Percentiles rank a stretch among this genome's conserved stretches.
Evolutionary conservation across 2,113 vertebrate species (phyloP).

Genomic region (Gila orcuttii): DNA sequence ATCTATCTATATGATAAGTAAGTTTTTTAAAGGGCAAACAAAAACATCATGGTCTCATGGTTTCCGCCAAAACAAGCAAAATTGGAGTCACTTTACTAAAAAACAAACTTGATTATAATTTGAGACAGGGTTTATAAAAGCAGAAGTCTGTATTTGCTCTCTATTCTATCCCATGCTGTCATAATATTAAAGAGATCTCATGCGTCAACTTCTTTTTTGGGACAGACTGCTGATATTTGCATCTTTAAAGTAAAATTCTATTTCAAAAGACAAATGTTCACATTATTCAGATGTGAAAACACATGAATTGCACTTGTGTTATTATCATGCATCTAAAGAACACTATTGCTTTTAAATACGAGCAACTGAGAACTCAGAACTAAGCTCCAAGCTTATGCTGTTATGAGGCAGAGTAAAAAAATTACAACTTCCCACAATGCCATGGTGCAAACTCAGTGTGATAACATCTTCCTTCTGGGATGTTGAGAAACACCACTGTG

Average conservation of each 20-base stretch:
- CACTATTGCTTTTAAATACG: background rate
- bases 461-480: background rate
- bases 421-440: background rate
- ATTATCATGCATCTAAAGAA: background rate
- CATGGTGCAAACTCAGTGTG: slow-evolving; percentile 19
- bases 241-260: background rate
- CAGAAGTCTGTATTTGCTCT: too few species aligned
- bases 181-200: too few species aligned
- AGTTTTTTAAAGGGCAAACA: too few species aligned
- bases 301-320: background rate
- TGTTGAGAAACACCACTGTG: slow-evolving; percentile 6
- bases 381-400: background rate
- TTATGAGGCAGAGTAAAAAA: background rate
- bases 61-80: too few species aligned
- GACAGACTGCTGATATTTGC: background rate
- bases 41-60: background rate
- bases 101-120: too few species aligned
- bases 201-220: background rate
- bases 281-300: background rate
- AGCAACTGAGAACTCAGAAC: background rate
- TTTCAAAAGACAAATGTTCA: background rate
- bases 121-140: too few species aligned
- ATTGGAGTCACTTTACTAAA: too few species aligned
- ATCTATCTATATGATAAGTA: too few species aligned
- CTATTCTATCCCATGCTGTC: too few species aligned